phyloP scores from a whole-genome alignment of 2,888 invertebrate genomes.

The Nemapogon koenigi region DNA sequence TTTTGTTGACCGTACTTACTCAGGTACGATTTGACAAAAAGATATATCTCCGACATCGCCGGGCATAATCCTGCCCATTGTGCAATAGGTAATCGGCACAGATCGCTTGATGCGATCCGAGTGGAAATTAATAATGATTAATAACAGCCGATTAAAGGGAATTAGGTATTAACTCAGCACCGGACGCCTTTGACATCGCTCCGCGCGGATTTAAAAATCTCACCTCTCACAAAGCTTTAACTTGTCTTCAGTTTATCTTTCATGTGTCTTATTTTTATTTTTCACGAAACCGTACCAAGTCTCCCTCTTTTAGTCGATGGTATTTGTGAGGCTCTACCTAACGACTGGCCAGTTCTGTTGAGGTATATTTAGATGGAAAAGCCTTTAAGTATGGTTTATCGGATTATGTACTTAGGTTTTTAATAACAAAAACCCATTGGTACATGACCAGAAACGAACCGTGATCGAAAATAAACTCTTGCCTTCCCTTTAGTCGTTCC shows the following conservation, averaged over 20 bases:
- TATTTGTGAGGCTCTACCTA: no score
- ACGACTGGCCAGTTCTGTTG: no score
- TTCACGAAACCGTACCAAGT: no score
- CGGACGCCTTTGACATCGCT: slow-evolving; percentile 11
- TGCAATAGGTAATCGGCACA: slow-evolving; percentile 60
- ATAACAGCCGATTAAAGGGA: slow-evolving; percentile 54
- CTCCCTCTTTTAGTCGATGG: no score
- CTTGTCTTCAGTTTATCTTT: slow-evolving; percentile 10
- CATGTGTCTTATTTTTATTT: no score
- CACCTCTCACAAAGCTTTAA: slow-evolving; percentile 8
- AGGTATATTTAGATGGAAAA: no score
- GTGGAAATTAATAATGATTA: slow-evolving; percentile 62
- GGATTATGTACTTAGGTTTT: no score
- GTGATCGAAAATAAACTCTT: no score
- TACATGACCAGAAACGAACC: no score
- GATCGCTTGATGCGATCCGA: slow-evolving; percentile 36
- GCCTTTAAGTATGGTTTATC: no score
- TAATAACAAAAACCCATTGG: no score
- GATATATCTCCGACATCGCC: slow-evolving; percentile 51
- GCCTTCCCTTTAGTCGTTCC: no score
- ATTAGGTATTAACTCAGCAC: slow-evolving; percentile 33
- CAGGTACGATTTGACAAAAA: slow-evolving; percentile 59
- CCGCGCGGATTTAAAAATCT: slow-evolving; percentile 7
- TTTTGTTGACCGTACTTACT: slow-evolving; percentile 31
- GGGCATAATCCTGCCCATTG: slow-evolving; percentile 52